These are phyloP conservation scores for Myodes glareolus DNA, from an alignment of 2,113 vertebrate species.

Conservation along the genomic window DNA sequence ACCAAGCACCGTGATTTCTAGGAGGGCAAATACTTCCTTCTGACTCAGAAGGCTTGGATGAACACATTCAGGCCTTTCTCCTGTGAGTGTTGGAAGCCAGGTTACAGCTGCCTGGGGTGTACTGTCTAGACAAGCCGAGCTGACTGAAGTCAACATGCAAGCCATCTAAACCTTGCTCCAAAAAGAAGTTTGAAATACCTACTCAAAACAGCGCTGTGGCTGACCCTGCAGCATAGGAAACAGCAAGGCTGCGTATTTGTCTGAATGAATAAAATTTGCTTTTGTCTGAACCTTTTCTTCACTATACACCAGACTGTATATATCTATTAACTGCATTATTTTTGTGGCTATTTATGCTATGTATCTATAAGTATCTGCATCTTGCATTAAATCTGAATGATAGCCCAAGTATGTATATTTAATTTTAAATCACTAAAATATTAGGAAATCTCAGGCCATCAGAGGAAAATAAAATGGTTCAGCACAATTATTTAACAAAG, in stretches of 20 bases:
- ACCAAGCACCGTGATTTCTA: not conserved
- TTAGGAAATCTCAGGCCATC: not conserved
- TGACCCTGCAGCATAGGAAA: not conserved
- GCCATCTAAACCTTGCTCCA: not conserved
- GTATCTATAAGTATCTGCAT: not conserved
- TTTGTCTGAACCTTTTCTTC: not conserved
- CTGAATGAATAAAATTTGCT: no score
- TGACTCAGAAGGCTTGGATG: rapidly evolving
- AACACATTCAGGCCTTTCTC: no score
- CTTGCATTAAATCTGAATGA: not conserved
- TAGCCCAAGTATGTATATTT: not conserved
- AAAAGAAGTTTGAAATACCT: not conserved
- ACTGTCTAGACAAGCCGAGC: rapidly evolving
- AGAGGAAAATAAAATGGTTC: not conserved
- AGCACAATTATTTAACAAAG: not conserved
- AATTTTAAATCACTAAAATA: not conserved
- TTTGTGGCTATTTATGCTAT: not conserved
- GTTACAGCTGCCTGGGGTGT: rapidly evolving
- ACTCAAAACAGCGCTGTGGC: not conserved
- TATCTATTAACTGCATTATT: not conserved
- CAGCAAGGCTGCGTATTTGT: not conserved
- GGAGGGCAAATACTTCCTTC: not conserved
- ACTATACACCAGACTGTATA: not conserved
- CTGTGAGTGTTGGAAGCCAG: rapidly evolving
- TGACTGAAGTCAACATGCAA: not conserved